phyloP scores from a whole-genome alignment of 2,113 vertebrate species.

The Acinonyx jubatus region DNA sequence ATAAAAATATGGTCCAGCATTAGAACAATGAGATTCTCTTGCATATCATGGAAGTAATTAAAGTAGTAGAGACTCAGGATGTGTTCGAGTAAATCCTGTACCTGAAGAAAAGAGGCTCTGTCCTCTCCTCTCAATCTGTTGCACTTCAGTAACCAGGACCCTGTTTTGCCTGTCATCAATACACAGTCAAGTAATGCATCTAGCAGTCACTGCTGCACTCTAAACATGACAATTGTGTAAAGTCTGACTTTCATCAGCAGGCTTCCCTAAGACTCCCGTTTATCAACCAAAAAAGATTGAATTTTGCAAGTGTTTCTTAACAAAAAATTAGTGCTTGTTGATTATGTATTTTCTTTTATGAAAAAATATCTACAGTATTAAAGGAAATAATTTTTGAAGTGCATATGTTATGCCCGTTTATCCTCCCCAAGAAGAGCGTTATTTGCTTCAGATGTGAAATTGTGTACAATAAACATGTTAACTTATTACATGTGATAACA shows the following conservation, averaged over 20 bases:
- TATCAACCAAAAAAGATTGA: not conserved
- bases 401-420: not conserved
- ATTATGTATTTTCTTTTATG: not conserved
- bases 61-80: not conserved
- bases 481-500: not conserved
- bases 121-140: not conserved
- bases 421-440: not conserved
- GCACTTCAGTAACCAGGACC: not conserved
- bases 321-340: not conserved
- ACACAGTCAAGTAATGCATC: not conserved
- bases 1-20: not conserved
- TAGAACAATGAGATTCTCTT: not conserved
- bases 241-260: not conserved
- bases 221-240: not conserved
- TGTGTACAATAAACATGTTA: not conserved
- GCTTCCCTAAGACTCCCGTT: not conserved
- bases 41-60: slow-evolving; percentile 6
- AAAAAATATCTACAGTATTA: slow-evolving; percentile 5
- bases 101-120: not conserved
- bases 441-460: slow-evolving; percentile 27
- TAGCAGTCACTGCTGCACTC: not conserved
- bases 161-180: not conserved
- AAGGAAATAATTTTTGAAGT: not conserved
- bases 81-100: not conserved
- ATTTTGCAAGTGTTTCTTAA: not conserved